A percentile compares a stretch with the other conserved stretches of the same genome.
These are phyloP conservation scores for Temnothorax ravouxi DNA, from an alignment of 2,888 invertebrate species.

Conservation along the genomic window DNA sequence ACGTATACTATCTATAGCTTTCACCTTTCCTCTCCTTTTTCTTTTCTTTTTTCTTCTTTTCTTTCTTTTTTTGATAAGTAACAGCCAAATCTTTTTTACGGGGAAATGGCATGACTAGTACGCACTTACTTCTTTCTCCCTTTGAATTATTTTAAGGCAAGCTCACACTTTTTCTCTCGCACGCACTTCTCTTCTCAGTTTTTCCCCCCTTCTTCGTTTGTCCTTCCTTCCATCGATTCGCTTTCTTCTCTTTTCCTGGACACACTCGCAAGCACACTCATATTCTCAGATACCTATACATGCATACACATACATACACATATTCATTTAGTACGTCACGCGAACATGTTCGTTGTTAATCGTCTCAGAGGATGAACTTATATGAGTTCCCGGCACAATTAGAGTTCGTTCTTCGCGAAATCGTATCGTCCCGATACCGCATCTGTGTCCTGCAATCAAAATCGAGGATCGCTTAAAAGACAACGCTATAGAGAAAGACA, in stretches of 20 bases:
- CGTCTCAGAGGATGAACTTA: conserved; percentile 60
- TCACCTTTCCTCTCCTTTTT: conserved; percentile 11
- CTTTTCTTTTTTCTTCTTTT: conserved; percentile 24
- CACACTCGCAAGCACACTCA: conserved; percentile 25
- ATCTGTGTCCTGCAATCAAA: conserved; percentile 73
- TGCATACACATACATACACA: conserved; percentile 62
- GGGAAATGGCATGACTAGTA: conserved; percentile 65
- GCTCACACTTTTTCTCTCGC: conserved; percentile 68
- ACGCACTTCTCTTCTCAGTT: conserved; percentile 26
- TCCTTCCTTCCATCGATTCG: conserved; percentile 26
- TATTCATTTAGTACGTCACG: conserved; percentile 58
- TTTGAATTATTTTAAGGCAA: conserved; percentile 76
- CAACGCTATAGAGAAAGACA: not conserved
- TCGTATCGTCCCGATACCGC: conserved; percentile 74
- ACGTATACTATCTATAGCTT: conserved; percentile 40
- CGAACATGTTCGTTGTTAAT: conserved; percentile 75
- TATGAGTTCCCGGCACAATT: conserved; percentile 53
- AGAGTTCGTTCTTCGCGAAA: conserved; percentile 71
- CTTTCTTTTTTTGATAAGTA: conserved; percentile 46
- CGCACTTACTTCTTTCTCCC: conserved; percentile 55
- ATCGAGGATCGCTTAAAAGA: conserved; percentile 27
- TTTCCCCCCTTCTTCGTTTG: conserved; percentile 38
- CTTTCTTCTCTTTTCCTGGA: conserved; percentile 1
- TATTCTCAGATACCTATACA: conserved; percentile 57
- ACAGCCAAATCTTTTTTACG: conserved; percentile 41